Evolutionary conservation across 1,140 invertebrate genomes (phyloP).

Genomic region (Hyphantria cunea): DNA sequence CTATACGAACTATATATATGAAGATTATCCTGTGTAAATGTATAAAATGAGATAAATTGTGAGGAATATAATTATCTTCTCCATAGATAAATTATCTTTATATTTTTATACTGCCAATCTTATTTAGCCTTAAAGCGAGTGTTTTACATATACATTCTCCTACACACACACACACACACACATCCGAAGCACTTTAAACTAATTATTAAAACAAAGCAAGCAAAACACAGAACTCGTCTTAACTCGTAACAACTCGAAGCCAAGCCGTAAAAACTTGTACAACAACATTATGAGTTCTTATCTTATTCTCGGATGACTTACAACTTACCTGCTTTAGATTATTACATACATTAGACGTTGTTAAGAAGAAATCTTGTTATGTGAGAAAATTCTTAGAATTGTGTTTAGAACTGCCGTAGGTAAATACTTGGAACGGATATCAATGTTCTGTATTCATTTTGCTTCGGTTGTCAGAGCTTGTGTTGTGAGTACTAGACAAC

Average conservation of each 20-base stretch:
- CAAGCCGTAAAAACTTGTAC: conserved; percentile 1
- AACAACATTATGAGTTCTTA: conserved; percentile 4
- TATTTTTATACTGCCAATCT: not conserved
- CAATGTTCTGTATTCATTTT: too few species aligned
- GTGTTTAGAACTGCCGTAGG: too few species aligned
- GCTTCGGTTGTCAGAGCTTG: too few species aligned
- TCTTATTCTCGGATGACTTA: conserved; percentile 13
- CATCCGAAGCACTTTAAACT: conserved; percentile 2
- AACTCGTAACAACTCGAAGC: not conserved
- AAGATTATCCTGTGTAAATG: too few species aligned
- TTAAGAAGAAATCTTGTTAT: too few species aligned
- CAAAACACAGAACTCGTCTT: not conserved
- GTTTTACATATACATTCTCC: not conserved
- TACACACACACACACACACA: not conserved
- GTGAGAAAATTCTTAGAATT: too few species aligned
- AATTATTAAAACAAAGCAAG: conserved; percentile 3
- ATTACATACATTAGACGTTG: conserved; percentile 1
- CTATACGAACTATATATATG: too few species aligned
- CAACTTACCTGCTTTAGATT: conserved; percentile 15
- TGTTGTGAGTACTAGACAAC: too few species aligned
- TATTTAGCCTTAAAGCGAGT: not conserved
- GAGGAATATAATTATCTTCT: too few species aligned
- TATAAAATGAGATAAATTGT: too few species aligned
- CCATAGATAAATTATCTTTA: too few species aligned
- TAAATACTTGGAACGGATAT: too few species aligned